Percentiles rank a stretch among this genome's conserved stretches.
Conservation (phyloP, 2,113 vertebrate species). For the Furnarius figulus region DNA sequence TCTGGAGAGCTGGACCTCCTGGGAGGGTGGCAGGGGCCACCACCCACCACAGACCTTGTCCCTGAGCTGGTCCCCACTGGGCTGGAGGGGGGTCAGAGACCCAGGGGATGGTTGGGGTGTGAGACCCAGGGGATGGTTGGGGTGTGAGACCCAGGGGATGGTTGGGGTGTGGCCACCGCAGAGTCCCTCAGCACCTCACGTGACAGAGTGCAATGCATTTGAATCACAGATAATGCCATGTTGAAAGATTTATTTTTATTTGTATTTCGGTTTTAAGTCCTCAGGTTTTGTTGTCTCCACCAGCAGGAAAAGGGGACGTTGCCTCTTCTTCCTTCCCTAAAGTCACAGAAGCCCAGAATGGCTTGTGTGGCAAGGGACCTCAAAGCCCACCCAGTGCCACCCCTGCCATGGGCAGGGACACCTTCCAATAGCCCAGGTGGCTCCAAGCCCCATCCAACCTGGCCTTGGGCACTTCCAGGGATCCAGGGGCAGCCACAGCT, state of each 20-base stretch:
- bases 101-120: accelerated
- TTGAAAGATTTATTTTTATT: background rate
- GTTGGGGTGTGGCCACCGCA: accelerated
- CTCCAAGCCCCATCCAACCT: background rate
- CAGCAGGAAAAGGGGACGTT: background rate
- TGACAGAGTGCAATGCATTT: too few relatives aligned
- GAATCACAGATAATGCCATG: accelerated
- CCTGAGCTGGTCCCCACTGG: background rate
- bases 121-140: background rate
- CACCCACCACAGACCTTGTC: background rate
- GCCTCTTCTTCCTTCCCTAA: background rate
- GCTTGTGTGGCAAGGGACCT: background rate
- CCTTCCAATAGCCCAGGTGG: background rate
- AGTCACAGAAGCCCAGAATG: background rate
- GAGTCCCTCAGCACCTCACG: background rate
- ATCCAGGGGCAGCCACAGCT: background rate
- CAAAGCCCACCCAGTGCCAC: accelerated
- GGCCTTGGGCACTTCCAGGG: background rate
- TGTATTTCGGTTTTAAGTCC: background rate
- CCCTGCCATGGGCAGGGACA: background rate
- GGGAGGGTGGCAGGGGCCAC: background rate
- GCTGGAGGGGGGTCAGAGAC: background rate
- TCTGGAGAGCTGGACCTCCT: background rate
- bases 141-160: background rate
- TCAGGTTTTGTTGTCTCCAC: background rate